phyloP scores from a whole-genome alignment of 2,888 invertebrate genomes.

The Leptothorax acervorum region DNA sequence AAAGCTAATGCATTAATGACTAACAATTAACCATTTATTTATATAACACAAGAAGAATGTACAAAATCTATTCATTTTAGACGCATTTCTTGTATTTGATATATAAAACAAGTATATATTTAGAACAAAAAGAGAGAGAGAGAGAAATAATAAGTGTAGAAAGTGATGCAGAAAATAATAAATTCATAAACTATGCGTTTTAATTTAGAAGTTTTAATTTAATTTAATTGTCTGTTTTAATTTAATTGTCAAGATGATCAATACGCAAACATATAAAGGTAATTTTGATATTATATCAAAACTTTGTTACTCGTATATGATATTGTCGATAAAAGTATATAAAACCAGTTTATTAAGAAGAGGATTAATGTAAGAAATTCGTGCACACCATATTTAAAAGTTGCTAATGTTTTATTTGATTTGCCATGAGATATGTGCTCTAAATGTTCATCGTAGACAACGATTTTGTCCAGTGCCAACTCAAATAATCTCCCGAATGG shows the following conservation, averaged over 20 bases:
- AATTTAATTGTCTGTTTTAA: not conserved
- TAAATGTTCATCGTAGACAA: conserved; percentile 4
- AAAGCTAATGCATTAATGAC: not conserved
- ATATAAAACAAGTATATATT: not conserved
- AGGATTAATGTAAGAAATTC: conserved; percentile 1
- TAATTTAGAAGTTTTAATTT: not conserved
- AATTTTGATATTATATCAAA: not conserved
- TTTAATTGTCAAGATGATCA: not conserved
- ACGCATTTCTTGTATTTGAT: not conserved
- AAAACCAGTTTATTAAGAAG: not conserved
- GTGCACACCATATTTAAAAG: not conserved
- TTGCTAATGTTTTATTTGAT: conserved; percentile 32
- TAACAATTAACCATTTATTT: not conserved
- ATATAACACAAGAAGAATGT: not conserved
- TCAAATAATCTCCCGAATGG: conserved; percentile 64
- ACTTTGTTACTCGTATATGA: not conserved
- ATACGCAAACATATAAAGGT: not conserved
- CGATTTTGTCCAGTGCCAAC: not conserved
- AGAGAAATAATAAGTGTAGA: not conserved
- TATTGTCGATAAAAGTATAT: not conserved
- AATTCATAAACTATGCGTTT: not conserved
- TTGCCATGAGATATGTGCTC: not conserved
- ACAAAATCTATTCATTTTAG: not conserved
- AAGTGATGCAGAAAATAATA: not conserved
- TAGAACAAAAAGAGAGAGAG: not conserved